Conservation (phyloP, 2,113 vertebrate genomes). For the Parotia lawesii region DNA sequence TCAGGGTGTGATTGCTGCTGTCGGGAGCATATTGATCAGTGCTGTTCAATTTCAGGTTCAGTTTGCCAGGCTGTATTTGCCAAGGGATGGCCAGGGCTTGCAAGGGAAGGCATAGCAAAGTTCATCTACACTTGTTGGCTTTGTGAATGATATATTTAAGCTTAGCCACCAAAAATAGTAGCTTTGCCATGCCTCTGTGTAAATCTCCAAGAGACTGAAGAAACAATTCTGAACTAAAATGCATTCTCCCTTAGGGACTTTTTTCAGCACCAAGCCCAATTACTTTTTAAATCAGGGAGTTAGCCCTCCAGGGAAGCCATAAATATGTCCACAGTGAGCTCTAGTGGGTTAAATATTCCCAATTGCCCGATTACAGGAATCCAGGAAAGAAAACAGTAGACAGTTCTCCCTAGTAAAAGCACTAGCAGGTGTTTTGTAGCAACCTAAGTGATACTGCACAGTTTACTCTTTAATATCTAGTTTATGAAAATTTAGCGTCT, state of each 20-base stretch:
- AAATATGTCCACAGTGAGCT: background rate
- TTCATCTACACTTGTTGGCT: fast-evolving
- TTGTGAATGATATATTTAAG: background rate
- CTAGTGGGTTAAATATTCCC: background rate
- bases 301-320: background rate
- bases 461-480: background rate
- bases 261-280: background rate
- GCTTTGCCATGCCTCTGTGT: background rate
- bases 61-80: background rate
- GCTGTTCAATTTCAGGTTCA: background rate
- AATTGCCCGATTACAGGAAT: background rate
- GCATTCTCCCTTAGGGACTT: background rate
- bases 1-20: background rate
- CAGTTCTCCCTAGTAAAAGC: background rate
- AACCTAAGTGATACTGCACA: background rate
- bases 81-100: background rate
- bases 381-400: background rate
- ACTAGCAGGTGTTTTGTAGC: background rate
- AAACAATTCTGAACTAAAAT: background rate
- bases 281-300: background rate
- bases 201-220: background rate
- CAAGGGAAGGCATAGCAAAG: background rate
- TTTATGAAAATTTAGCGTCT: background rate
- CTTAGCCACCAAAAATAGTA: background rate
- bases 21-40: background rate